phyloP scores from a whole-genome alignment of 2,797 vertebrate genomes.

The Rallus crepitans region DNA sequence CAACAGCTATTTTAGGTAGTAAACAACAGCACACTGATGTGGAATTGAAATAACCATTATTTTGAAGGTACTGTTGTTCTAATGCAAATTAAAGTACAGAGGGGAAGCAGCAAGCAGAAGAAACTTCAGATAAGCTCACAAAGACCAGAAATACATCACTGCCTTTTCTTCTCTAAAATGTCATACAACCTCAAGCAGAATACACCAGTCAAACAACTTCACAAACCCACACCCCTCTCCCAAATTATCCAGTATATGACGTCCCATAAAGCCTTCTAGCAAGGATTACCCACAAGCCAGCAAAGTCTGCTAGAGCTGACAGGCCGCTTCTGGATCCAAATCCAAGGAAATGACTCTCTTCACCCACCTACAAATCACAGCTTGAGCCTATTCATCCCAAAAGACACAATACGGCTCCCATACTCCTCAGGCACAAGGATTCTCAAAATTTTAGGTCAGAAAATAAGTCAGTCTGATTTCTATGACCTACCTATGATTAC shows the following conservation, averaged over 20 bases:
- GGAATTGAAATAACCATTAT: neutral
- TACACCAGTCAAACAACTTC: neutral
- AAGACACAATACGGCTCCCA: fast-evolving
- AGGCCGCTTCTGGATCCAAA: neutral
- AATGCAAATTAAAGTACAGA: neutral
- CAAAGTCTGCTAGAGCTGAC: neutral
- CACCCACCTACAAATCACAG: neutral
- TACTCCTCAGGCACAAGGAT: neutral
- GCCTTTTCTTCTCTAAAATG: neutral
- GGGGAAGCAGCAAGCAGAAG: neutral
- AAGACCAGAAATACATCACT: neutral
- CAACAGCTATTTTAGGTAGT: neutral
- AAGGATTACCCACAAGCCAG: neutral
- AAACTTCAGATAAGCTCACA: neutral
- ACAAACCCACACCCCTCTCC: neutral
- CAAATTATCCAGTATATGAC: neutral
- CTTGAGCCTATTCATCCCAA: neutral
- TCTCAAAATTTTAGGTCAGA: neutral
- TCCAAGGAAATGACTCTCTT: neutral
- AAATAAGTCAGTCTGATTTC: neutral
- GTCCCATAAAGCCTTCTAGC: neutral
- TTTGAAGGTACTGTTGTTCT: neutral
- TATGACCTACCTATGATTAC: neutral
- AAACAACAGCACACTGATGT: neutral
- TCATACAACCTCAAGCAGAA: neutral